Percentiles rank a stretch among this genome's conserved stretches.
Evolutionary conservation across 1,140 invertebrate species (phyloP).

Genomic region (Dendrolimus kikuchii): DNA sequence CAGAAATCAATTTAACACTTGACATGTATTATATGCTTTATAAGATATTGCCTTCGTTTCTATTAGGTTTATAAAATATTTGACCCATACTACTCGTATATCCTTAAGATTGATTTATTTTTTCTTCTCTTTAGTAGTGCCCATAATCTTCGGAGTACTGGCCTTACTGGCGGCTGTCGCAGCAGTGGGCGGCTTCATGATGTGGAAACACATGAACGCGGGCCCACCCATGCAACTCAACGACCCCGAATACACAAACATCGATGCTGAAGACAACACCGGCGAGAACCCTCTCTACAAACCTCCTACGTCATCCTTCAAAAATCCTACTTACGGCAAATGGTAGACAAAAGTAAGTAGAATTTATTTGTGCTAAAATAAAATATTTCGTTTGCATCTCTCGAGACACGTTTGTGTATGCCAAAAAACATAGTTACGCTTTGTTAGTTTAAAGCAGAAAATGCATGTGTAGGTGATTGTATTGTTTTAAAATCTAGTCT

Average conservation of each 20-base stretch:
- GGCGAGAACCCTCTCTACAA: constrained; percentile 65
- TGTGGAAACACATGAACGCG: constrained; percentile 80
- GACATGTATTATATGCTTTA: too few relatives aligned
- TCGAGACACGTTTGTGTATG: too few relatives aligned
- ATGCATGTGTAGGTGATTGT: too few relatives aligned
- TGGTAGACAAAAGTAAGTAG: constrained; percentile 42
- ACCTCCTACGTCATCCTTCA: constrained; percentile 59
- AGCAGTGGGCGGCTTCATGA: constrained; percentile 80
- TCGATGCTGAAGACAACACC: constrained; percentile 84
- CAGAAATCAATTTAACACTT: too few relatives aligned
- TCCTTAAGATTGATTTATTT: not conserved
- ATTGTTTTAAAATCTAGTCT: too few relatives aligned
- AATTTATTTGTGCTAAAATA: too few relatives aligned
- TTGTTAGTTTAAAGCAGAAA: too few relatives aligned
- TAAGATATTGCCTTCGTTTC: too few relatives aligned
- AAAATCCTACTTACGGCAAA: constrained; percentile 61
- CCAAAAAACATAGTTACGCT: too few relatives aligned
- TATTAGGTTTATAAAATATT: too few relatives aligned
- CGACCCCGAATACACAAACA: constrained; percentile 87
- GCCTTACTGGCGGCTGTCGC: constrained; percentile 90
- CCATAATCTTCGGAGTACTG: constrained; percentile 75
- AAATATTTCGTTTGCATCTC: too few relatives aligned
- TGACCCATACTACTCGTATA: too few relatives aligned
- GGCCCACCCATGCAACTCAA: constrained; percentile 85
- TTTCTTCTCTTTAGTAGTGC: constrained; percentile 24